phyloP scores from a whole-genome alignment of 2,797 vertebrate genomes.

The Florisuga fusca region DNA sequence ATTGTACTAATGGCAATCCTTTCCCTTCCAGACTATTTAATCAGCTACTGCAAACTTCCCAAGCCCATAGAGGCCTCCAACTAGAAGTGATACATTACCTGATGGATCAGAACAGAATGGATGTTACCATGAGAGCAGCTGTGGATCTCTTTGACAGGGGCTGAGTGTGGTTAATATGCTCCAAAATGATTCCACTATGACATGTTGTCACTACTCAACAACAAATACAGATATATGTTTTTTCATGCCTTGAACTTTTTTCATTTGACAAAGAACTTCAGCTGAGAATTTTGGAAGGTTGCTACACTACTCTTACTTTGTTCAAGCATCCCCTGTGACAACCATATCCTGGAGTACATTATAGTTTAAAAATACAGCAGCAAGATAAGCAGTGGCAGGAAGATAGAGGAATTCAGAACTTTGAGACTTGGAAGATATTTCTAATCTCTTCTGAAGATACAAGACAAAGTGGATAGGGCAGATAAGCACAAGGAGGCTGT shows the following conservation, averaged over 20 bases:
- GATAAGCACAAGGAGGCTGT: conserved; percentile 43
- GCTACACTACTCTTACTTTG: conserved; percentile 24
- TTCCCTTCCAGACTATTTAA: not conserved
- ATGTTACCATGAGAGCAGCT: not conserved
- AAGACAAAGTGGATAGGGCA: conserved; percentile 78
- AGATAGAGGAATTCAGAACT: conserved; percentile 76
- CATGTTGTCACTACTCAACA: not conserved
- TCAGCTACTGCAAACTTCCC: not conserved
- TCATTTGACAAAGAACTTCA: conserved; percentile 30
- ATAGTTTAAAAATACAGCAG: conserved; percentile 53
- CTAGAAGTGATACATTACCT: not conserved
- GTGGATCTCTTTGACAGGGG: not conserved
- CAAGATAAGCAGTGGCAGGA: conserved; percentile 72
- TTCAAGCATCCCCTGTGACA: conserved; percentile 46
- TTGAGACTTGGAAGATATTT: conserved; percentile 66
- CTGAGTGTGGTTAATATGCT: not conserved
- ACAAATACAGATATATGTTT: not conserved
- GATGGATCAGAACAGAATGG: not conserved
- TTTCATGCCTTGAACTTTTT: conserved; percentile 17
- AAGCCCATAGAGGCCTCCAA: not conserved
- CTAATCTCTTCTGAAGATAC: conserved; percentile 72
- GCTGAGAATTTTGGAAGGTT: conserved; percentile 24
- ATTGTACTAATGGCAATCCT: not conserved
- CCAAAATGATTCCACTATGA: not conserved
- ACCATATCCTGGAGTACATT: conserved; percentile 36